These are phyloP conservation scores for Plebejus argus DNA, from an alignment of 2,888 invertebrate genomes.

Conservation along the genomic window DNA sequence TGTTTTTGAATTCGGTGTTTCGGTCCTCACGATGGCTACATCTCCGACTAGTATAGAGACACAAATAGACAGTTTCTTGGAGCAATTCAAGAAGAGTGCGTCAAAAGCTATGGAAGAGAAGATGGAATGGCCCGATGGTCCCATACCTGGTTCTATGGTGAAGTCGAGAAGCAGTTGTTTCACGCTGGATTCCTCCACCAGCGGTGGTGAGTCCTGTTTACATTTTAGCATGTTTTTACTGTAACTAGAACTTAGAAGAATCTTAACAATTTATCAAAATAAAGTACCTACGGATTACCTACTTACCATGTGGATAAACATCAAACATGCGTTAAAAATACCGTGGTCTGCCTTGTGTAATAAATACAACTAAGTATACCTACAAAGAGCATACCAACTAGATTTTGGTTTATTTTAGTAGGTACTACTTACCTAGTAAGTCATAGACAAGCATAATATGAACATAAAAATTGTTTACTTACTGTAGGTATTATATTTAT, in stretches of 20 bases:
- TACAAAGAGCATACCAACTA: not conserved
- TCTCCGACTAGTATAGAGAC: constrained; percentile 88
- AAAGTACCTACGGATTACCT: not conserved
- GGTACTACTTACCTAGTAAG: not conserved
- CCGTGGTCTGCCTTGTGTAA: not conserved
- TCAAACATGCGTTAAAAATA: not conserved
- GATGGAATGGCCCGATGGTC: constrained; percentile 77
- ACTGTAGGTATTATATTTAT: not conserved
- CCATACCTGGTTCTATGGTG: constrained; percentile 70
- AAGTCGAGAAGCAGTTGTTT: constrained; percentile 78
- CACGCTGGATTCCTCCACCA: constrained; percentile 67
- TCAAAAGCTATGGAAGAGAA: constrained; percentile 87
- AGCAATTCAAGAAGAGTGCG: constrained; percentile 90
- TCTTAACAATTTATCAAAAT: not conserved
- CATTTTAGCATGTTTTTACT: not conserved
- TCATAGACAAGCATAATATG: not conserved
- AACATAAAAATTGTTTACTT: not conserved
- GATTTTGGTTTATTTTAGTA: not conserved
- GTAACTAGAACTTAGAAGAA: not conserved
- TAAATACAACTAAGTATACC: not conserved
- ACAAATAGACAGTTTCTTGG: constrained; percentile 91
- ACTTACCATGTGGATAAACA: not conserved
- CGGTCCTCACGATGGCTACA: constrained; percentile 81
- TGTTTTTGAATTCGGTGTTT: constrained; percentile 69
- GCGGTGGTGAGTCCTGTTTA: constrained; percentile 46